Percentiles rank a stretch among this genome's conserved stretches.
phyloP scores from a whole-genome alignment of 2,888 invertebrate genomes.

The Leucania comma region DNA sequence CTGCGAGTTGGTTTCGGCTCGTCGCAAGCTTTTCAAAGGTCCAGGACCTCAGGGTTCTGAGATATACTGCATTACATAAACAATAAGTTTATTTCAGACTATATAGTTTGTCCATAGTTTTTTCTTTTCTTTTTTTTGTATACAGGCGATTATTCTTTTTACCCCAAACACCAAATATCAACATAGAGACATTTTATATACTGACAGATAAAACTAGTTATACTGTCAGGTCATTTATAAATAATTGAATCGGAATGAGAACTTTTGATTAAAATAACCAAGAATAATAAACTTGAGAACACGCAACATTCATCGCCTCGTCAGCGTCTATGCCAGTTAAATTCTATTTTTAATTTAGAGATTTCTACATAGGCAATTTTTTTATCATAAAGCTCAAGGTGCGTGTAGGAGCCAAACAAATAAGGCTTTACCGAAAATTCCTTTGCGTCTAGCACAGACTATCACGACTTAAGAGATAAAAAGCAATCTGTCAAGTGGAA shows the following conservation, averaged over 20 bases:
- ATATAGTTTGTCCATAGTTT: too few species aligned
- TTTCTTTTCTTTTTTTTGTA: too few species aligned
- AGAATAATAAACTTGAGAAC: neutral
- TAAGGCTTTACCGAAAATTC: slow-evolving; percentile 36
- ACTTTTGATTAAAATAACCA: neutral
- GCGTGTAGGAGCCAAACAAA: slow-evolving; percentile 17
- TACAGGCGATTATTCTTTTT: too few species aligned
- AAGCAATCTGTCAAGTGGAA: slow-evolving; percentile 41
- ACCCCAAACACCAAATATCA: too few species aligned
- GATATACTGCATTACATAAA: too few species aligned
- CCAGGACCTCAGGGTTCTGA: too few species aligned
- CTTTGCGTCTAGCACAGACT: slow-evolving; percentile 40
- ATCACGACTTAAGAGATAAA: slow-evolving; percentile 43
- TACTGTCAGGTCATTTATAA: neutral
- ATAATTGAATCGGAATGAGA: neutral
- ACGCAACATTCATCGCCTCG: neutral
- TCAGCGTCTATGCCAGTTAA: neutral
- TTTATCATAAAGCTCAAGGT: slow-evolving; percentile 22
- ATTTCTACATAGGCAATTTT: slow-evolving; percentile 16
- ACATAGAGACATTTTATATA: too few species aligned
- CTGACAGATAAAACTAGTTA: neutral
- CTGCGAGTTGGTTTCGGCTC: too few species aligned
- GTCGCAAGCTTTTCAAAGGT: too few species aligned
- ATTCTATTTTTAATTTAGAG: slow-evolving; percentile 29
- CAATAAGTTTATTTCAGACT: too few species aligned